Base-by-base conservation (phyloP, 2,888 invertebrate species). In the Epistrophella euchroma region DNA sequence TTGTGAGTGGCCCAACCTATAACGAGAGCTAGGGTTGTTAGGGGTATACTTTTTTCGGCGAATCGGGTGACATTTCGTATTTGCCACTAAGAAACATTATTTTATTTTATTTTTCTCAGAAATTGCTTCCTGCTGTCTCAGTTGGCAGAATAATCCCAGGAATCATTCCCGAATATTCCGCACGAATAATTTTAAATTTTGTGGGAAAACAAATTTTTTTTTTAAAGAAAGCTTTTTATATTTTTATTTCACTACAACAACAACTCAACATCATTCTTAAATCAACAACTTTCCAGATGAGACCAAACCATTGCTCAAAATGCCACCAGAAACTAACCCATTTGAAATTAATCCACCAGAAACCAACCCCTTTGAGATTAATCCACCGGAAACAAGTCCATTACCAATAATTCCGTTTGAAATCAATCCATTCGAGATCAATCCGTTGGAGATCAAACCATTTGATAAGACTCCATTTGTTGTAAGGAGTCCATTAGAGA, bases 401-500 rank as follows among this genome's bases (percentile, higher is more conserved):
- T 64, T 64, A 22, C 45, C 43, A 32, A 66, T 47, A 17, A 66
- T 5, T 32, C 66, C 70, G 22, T 37, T 37, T 1, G 37, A 70
- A 0, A 78, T 9, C 0, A 83, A 10, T 55, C 73, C 73, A 68
- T 55, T 43, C 0, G 62, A 72, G 2, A 70, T 19, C 5, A 60
- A n/a, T n/a, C 68, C 58, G 17, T 56, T 56, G 1, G 43, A 43
- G 19, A 70, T 19, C 4, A 78, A 22, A 11, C 78, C 78, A 37
- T 35, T 43, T 1, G 64, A 66, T 0, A 80, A 6, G 1, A 80
- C 1, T 35, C 60, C 68, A 60, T 66, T 58, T 17, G 58, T 25
- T 2, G 58, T 11, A 9, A 79, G 15, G 6, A 80, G n/a, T 11
- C 74, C 74, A 75, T 74, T 64, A 0, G 72, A 58, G 13, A 83